Conservation (phyloP, 2,888 invertebrate genomes). For the Phalera bucephala region DNA sequence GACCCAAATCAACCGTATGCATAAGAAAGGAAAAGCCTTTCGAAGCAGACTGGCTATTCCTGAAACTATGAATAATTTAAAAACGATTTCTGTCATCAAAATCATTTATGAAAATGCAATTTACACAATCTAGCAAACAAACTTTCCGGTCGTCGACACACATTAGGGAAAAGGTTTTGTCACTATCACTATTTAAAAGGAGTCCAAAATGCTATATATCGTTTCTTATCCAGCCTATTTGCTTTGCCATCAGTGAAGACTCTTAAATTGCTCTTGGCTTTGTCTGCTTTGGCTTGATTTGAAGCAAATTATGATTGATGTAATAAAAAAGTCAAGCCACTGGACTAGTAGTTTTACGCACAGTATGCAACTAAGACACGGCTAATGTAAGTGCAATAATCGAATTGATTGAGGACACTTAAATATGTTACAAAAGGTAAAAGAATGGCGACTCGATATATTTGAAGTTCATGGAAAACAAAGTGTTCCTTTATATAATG, state of each 20-base stretch:
- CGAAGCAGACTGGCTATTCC: no score
- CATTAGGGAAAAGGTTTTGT: neutral
- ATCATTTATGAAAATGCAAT: no score
- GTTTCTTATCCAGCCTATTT: neutral
- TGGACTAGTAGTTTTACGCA: no score
- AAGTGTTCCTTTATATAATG: constrained; percentile 4
- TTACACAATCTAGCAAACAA: no score
- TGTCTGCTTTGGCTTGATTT: no score
- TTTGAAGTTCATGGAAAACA: constrained; percentile 8
- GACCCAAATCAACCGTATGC: no score
- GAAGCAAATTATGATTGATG: no score
- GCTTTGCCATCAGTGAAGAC: neutral
- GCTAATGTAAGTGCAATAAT: constrained; percentile 29
- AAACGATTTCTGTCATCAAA: no score
- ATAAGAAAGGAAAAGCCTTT: no score
- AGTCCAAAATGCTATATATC: neutral
- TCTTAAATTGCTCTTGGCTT: neutral
- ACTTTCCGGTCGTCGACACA: no score
- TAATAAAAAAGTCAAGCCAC: no score
- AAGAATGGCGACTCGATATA: constrained; percentile 18
- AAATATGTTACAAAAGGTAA: constrained; percentile 10
- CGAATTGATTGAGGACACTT: constrained; percentile 18
- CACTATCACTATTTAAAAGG: neutral
- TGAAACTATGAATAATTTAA: no score
- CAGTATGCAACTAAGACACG: constrained; percentile 31